A percentile compares a stretch with the other conserved stretches of the same genome.
Evolutionary conservation across 2,113 vertebrate genomes (phyloP).

Genomic region (Anthoscopus minutus): DNA sequence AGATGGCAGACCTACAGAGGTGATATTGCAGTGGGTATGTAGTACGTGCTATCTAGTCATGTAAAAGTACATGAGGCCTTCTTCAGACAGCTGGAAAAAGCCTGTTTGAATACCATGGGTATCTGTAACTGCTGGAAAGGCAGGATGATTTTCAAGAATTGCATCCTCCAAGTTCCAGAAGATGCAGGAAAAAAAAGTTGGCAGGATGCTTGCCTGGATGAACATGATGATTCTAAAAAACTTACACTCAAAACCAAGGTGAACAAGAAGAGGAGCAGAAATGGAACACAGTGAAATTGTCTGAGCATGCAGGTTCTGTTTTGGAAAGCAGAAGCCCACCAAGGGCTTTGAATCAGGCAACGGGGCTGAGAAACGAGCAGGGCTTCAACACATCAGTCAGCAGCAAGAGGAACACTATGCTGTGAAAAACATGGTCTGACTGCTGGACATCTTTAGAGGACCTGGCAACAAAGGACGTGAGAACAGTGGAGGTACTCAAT

Average conservation of each 20-base stretch:
- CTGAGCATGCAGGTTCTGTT: neutral
- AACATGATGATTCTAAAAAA: neutral
- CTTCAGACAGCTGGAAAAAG: neutral
- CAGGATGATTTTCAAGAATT: neutral
- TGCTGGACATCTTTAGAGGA: neutral
- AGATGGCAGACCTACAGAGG: rapidly evolving
- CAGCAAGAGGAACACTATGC: neutral
- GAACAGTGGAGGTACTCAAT: neutral
- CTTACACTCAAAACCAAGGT: neutral
- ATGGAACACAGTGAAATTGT: neutral
- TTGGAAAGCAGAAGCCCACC: neutral
- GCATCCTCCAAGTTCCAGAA: neutral
- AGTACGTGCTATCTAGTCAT: neutral
- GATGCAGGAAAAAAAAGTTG: neutral
- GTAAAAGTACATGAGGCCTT: neutral
- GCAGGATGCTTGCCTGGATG: neutral
- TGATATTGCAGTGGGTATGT: neutral
- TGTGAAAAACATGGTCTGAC: neutral
- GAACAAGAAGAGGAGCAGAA: neutral
- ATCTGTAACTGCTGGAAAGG: neutral
- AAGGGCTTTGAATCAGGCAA: neutral
- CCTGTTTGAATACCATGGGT: neutral
- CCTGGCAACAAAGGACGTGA: neutral
- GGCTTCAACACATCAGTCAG: neutral
- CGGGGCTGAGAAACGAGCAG: neutral